Evolutionary conservation across 1,140 invertebrate species (phyloP).

Genomic region (Galendromus occidentalis): DNA sequence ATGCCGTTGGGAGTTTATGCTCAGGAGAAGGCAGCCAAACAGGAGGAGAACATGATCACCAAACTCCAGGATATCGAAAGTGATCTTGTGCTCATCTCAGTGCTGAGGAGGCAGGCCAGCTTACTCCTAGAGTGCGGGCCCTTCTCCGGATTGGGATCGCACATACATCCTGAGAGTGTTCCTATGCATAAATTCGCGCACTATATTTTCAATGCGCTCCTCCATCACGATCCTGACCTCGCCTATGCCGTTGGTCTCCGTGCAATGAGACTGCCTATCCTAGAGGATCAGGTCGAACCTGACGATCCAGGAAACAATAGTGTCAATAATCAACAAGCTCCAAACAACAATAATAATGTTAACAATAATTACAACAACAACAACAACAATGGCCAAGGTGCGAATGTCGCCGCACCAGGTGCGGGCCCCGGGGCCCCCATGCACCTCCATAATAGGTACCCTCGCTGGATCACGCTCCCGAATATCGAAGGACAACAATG

Average conservation of each 20-base stretch:
- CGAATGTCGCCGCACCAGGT: too few relatives aligned
- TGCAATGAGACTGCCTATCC: slow-evolving; percentile 43
- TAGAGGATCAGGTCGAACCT: slow-evolving; percentile 48
- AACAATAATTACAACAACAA: too few relatives aligned
- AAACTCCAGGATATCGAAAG: slow-evolving; percentile 52
- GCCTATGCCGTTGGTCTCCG: slow-evolving; percentile 44
- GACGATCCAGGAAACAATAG: slow-evolving; percentile 29
- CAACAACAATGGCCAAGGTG: too few relatives aligned
- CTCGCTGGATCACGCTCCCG: slow-evolving; percentile 47
- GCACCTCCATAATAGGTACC: slow-evolving; percentile 37
- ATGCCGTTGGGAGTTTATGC: slow-evolving; percentile 56
- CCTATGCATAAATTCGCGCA: slow-evolving; percentile 64
- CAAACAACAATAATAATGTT: background rate
- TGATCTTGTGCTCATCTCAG: slow-evolving; percentile 42
- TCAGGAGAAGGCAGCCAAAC: slow-evolving; percentile 49
- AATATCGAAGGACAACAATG: slow-evolving; percentile 62
- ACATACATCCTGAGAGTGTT: slow-evolving; percentile 48
- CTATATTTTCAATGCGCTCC: slow-evolving; percentile 50
- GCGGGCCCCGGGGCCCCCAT: slow-evolving; percentile 21
- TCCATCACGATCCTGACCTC: slow-evolving; percentile 46
- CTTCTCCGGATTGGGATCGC: slow-evolving; percentile 47
- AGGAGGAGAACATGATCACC: slow-evolving; percentile 52
- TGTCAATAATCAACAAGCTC: background rate
- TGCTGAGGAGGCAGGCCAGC: slow-evolving; percentile 33
- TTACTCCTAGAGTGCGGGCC: slow-evolving; percentile 41